These are phyloP conservation scores for Axis porcinus DNA, from an alignment of 2,113 vertebrate genomes.

Conservation along the genomic window DNA sequence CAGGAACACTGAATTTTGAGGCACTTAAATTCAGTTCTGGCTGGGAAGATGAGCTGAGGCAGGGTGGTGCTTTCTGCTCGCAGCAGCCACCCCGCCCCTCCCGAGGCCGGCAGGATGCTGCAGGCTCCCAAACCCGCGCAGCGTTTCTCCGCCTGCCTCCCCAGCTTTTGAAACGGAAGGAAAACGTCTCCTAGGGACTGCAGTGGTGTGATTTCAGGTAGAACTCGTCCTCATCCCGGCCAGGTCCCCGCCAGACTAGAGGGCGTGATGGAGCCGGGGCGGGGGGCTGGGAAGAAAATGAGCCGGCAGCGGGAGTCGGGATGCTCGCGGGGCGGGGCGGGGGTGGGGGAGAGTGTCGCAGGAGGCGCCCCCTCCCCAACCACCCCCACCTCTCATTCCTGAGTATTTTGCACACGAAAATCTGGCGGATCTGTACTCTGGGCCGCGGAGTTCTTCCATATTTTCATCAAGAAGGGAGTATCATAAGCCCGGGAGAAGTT, in stretches of 20 bases:
- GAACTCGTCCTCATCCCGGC: rapidly evolving
- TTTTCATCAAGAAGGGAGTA: neutral
- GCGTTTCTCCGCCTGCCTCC: rapidly evolving
- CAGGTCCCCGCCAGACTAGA: neutral
- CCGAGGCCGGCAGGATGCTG: rapidly evolving
- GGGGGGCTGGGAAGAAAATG: neutral
- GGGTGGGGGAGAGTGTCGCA: neutral
- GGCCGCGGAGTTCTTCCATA: neutral
- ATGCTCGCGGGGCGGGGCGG: rapidly evolving
- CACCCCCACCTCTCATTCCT: neutral
- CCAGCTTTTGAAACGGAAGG: neutral
- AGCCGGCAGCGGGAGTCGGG: rapidly evolving
- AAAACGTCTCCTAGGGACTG: rapidly evolving
- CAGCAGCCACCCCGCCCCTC: rapidly evolving
- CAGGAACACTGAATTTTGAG: neutral
- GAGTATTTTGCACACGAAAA: neutral
- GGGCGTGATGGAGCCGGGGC: rapidly evolving
- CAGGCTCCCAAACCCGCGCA: rapidly evolving
- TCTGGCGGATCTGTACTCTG: neutral
- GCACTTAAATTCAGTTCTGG: neutral
- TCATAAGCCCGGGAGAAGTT: neutral
- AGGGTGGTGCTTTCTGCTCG: neutral
- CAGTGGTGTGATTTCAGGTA: neutral
- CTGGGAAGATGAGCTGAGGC: too few species aligned
- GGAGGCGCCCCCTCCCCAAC: neutral